Evolutionary conservation across 2,113 vertebrate genomes (phyloP).

Genomic region (Mirounga angustirostris): DNA sequence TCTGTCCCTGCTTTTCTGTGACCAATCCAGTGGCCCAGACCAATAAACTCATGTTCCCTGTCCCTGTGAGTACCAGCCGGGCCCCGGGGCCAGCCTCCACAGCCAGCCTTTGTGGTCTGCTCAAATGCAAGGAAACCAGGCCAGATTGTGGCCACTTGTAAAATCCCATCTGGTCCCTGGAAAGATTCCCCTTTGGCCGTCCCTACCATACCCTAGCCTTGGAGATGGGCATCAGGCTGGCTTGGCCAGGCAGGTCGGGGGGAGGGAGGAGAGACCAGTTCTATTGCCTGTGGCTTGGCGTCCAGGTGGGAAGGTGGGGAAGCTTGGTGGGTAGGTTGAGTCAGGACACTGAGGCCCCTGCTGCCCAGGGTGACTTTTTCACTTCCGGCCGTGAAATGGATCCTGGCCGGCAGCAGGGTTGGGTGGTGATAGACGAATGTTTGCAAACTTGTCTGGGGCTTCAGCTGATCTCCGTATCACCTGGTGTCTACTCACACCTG

Average conservation of each 20-base stretch:
- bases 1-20: constrained; percentile 6
- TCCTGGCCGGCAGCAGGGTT: neutral
- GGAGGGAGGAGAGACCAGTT: neutral
- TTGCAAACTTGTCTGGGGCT: neutral
- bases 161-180: constrained; percentile 76
- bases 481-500: neutral
- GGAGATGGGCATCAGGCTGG: neutral
- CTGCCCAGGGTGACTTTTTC: neutral
- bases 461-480: neutral
- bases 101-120: neutral
- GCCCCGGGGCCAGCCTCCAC: neutral
- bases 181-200: constrained; percentile 53
- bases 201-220: neutral
- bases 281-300: neutral
- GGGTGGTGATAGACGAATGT: neutral
- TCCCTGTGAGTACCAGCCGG: neutral
- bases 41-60: neutral
- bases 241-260: neutral
- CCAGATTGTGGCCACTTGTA: constrained; percentile 67
- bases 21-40: neutral
- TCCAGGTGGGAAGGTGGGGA: neutral
- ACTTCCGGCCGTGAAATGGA: neutral
- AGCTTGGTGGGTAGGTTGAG: neutral
- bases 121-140: constrained; percentile 34
- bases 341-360: neutral